Percentiles rank a stretch among this genome's conserved stretches.
Conservation (phyloP, 2,797 vertebrate genomes). For the Pterois miles region DNA sequence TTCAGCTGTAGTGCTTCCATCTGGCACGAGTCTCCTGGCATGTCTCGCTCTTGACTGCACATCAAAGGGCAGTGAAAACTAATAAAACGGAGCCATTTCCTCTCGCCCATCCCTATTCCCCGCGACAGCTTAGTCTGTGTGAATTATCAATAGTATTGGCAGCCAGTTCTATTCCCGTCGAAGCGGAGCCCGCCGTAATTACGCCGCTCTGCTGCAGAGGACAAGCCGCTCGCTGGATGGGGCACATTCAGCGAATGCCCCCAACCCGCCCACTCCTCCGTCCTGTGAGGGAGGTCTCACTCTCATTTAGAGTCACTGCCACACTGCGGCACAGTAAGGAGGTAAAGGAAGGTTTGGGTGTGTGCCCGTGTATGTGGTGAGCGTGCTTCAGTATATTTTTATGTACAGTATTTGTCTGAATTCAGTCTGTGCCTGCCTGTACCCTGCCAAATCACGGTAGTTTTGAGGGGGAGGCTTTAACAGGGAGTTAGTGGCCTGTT, state of each 20-base stretch:
- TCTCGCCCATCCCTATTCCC: slow-evolving; percentile 75
- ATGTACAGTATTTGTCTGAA: slow-evolving; percentile 12
- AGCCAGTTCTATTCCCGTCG: slow-evolving; percentile 67
- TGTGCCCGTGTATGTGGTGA: neutral
- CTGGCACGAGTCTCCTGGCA: slow-evolving; percentile 74
- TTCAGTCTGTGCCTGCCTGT: slow-evolving; percentile 17
- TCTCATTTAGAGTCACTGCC: slow-evolving; percentile 45
- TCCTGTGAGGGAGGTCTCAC: slow-evolving; percentile 33
- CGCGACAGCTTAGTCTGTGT: slow-evolving; percentile 76
- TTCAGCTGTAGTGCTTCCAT: slow-evolving; percentile 72
- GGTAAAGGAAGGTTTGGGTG: slow-evolving; percentile 26
- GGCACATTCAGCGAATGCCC: slow-evolving; percentile 46
- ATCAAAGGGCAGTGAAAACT: slow-evolving; percentile 77
- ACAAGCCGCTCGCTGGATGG: slow-evolving; percentile 61
- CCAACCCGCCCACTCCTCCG: slow-evolving; percentile 23
- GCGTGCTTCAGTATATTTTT: slow-evolving; percentile 17
- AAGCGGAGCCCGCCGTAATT: slow-evolving; percentile 76
- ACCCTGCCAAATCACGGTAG: slow-evolving; percentile 40
- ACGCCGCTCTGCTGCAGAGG: slow-evolving; percentile 70
- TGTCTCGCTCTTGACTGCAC: slow-evolving; percentile 74
- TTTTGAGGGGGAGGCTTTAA: slow-evolving; percentile 60
- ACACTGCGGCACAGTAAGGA: slow-evolving; percentile 10
- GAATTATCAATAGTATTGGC: slow-evolving; percentile 84
- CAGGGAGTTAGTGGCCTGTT: slow-evolving; percentile 72
- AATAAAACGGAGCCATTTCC: slow-evolving; percentile 78